These are phyloP conservation scores for Macroglossus sobrinus DNA, from an alignment of 2,113 vertebrate genomes.

Conservation along the genomic window DNA sequence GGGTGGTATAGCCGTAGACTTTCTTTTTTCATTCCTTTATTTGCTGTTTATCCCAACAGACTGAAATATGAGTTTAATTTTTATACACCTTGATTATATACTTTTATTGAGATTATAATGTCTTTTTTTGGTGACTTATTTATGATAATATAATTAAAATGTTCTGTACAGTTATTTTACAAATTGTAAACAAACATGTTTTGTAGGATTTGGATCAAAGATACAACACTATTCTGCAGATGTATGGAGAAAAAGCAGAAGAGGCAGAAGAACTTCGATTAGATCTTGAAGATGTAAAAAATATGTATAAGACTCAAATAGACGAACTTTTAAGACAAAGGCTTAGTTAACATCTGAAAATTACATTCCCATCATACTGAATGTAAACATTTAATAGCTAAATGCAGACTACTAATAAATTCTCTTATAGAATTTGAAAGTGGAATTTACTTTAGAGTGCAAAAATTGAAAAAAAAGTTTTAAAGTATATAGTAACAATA, in stretches of 20 bases:
- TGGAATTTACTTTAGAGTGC: conserved; percentile 77
- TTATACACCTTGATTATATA: background rate
- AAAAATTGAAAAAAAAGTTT: conserved; percentile 70
- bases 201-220: conserved; percentile 96
- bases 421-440: conserved; percentile 78
- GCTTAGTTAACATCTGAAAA: conserved; percentile 78
- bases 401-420: conserved; percentile 78
- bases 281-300: conserved; percentile 98
- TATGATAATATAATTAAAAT: background rate
- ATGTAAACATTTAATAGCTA: conserved; percentile 78
- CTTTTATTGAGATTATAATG: conserved; percentile 13
- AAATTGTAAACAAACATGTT: conserved; percentile 42
- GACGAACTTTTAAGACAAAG: conserved; percentile 94
- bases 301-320: conserved; percentile 98
- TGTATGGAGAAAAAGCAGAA: conserved; percentile 99
- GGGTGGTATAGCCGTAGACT: no score
- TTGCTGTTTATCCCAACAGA: background rate
- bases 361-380: conserved; percentile 48
- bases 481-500: conserved; percentile 72
- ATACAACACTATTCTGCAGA: conserved; percentile 99
- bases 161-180: background rate
- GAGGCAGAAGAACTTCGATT: conserved; percentile 96
- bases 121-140: background rate
- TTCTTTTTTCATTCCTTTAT: background rate
- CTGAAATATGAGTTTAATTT: background rate